phyloP scores from a whole-genome alignment of 2,113 vertebrate species.

The Hyperopisus bebe region DNA sequence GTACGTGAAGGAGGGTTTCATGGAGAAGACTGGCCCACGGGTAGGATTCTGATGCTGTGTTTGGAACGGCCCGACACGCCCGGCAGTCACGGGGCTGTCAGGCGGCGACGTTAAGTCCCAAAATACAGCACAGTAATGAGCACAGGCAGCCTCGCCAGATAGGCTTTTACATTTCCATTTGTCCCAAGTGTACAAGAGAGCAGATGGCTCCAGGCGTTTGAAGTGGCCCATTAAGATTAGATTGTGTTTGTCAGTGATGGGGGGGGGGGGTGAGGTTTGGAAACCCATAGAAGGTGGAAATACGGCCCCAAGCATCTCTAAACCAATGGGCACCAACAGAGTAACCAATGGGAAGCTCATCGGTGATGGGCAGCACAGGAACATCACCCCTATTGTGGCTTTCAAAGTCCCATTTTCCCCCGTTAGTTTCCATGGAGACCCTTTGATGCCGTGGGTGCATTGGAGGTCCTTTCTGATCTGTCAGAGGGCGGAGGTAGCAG shows the following conservation, averaged over 20 bases:
- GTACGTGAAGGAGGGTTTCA: slow-evolving; percentile 79
- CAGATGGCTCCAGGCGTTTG: not conserved
- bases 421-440: not conserved
- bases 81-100: not conserved
- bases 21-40: slow-evolving; percentile 89
- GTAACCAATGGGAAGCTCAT: not conserved
- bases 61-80: not conserved
- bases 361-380: not conserved
- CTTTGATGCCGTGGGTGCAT: not conserved
- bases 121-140: not conserved
- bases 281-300: not conserved
- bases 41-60: slow-evolving; percentile 28
- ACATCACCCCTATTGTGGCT: not conserved
- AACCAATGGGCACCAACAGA: not conserved
- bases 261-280: not conserved
- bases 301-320: not conserved
- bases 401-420: not conserved
- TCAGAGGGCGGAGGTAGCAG: not conserved
- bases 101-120: not conserved
- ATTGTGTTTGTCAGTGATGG: not conserved
- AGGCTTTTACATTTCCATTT: not conserved
- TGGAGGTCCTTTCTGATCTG: not conserved
- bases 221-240: not conserved
- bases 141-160: not conserved
- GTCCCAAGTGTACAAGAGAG: not conserved